A percentile compares a stretch with the other conserved stretches of the same genome.
These are phyloP conservation scores for Diadema setosum DNA, from an alignment of 35 echinoderm and acorn worm genomes.

Conservation along the genomic window DNA sequence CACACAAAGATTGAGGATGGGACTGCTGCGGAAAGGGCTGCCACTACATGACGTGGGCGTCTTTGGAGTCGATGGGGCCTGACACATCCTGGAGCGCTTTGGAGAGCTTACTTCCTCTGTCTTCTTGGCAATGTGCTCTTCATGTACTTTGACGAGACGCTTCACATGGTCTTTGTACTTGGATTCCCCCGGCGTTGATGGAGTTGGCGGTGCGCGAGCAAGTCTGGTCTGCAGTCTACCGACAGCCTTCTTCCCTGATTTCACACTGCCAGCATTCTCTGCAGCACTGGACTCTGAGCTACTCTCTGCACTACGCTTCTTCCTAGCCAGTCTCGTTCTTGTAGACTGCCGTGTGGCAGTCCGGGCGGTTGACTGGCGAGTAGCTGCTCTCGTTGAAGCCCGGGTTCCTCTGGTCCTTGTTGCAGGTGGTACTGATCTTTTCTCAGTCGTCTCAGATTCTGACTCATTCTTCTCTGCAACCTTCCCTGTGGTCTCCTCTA, in stretches of 20 bases:
- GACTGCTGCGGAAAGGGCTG: not conserved
- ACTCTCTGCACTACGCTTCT: not conserved
- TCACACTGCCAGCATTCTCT: not conserved
- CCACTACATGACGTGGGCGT: not conserved
- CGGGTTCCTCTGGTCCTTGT: not conserved
- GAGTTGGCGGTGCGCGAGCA: not conserved
- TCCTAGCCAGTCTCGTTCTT: not conserved
- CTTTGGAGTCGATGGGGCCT: not conserved
- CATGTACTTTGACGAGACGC: not conserved
- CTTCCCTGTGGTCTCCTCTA: not conserved
- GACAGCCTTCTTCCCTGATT: not conserved
- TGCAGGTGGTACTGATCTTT: not conserved
- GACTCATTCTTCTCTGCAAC: not conserved
- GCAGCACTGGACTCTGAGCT: not conserved
- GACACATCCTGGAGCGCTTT: not conserved
- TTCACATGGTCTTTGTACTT: conserved; percentile 35
- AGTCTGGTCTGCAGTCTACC: not conserved
- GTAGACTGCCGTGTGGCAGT: not conserved
- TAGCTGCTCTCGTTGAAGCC: not conserved
- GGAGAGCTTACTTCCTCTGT: conserved; percentile 10
- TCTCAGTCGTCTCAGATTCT: no score
- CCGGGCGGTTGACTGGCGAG: not conserved
- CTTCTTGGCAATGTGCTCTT: not conserved
- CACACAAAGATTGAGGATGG: not conserved
- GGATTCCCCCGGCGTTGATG: not conserved